Evolutionary conservation across 2,888 invertebrate species (phyloP), one percentile per base, ranked within the genome.

Genomic region (Vesta saturnalis): DNA sequence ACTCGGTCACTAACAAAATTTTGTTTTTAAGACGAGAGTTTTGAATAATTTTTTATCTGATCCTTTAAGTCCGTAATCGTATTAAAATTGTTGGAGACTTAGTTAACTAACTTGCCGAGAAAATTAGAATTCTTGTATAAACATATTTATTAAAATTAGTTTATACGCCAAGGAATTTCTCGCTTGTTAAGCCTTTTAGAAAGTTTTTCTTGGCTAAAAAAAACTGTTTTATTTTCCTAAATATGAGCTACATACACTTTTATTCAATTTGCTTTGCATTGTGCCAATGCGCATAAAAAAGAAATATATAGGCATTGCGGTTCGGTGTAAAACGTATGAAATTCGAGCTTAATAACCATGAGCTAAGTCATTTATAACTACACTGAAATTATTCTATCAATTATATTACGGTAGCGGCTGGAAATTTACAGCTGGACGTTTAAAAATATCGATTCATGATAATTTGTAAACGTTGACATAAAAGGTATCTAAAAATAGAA

Each of bases 101-200:
- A 65, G 65, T 67, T 67, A 67, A 67, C 67, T 67, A 67, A 61
- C 60, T 67, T 67, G 60, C 58, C 49, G 52, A 61, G 61, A 67
- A 67, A 67, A 67, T 67, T 62, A 67, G 59, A 67, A 63, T 63
- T 67, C 63, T 67, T 63, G 62, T 63, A 58, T 59, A 67, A 68
- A 68, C 68, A 68, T 64, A 64, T 60, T 68, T 68, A 60, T 64
- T 58, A 67, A 72, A 72, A 70, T 72, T 72, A 68, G 68, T 66
- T 69, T 63, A 60, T 63, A 52, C 65, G 68, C 59, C 63, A 35
- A 64, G 60, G 54, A 49, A 58, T 60, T 59, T 46, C 49, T 16
- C 59, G 58, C 67, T 67, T 59, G 63, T 61, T 61, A 56, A 66
- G 57, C 47, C 46, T 61, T 18, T 23, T 14, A 47, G 19, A 55